Conservation (phyloP, 2,797 vertebrate genomes). For the Tarsius wallacei region DNA sequence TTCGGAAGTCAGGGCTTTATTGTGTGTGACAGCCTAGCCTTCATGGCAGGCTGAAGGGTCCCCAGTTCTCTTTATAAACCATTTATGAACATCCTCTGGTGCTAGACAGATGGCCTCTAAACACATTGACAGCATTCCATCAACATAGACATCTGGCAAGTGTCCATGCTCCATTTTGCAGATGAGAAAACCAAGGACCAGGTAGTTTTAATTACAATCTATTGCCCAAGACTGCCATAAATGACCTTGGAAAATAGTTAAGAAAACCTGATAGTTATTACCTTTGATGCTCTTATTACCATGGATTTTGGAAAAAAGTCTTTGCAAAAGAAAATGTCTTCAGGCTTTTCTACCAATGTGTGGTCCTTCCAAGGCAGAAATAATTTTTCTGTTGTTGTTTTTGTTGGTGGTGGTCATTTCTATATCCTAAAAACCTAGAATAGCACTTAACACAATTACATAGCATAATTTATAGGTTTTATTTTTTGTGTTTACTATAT, state of each 20-base stretch:
- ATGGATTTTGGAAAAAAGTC: conserved; percentile 8
- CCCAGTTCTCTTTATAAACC: conserved; percentile 9
- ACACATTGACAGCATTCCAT: background rate
- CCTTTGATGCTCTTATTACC: background rate
- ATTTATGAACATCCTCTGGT: conserved; percentile 6
- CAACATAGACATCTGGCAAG: conserved; percentile 55
- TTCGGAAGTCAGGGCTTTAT: conserved; percentile 59
- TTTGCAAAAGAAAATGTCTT: conserved; percentile 43
- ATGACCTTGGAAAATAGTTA: conserved; percentile 24
- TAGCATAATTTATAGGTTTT: too few relatives aligned
- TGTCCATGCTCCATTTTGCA: conserved; percentile 45
- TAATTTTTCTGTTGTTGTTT: background rate
- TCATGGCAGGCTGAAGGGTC: background rate
- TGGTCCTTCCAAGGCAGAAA: background rate
- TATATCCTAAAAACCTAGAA: too few relatives aligned
- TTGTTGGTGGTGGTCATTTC: too few relatives aligned
- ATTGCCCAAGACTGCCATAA: background rate
- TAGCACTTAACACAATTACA: too few relatives aligned
- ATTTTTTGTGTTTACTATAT: too few relatives aligned
- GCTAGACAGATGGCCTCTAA: conserved; percentile 58
- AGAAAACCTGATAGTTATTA: background rate
- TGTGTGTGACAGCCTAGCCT: background rate
- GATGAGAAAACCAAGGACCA: conserved; percentile 63
- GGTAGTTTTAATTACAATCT: conserved; percentile 37
- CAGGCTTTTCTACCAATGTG: background rate